A percentile compares a stretch with the other conserved stretches of the same genome.
Conservation (phyloP, 2,797 vertebrate genomes). For the Potorous gilbertii region DNA sequence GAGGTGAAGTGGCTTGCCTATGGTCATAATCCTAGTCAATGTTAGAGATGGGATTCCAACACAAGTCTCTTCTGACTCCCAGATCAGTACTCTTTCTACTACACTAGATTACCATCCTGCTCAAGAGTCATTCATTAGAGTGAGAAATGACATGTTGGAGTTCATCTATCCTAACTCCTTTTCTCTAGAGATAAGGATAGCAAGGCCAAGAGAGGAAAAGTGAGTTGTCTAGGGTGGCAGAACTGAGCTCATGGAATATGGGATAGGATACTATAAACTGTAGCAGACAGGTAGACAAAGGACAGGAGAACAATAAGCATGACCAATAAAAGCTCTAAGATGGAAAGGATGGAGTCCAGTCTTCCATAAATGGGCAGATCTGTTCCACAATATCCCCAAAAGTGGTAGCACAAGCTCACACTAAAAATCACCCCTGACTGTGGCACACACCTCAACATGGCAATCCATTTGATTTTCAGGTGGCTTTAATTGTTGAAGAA, state of each 20-base stretch:
- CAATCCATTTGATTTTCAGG: background rate
- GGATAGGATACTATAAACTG: background rate
- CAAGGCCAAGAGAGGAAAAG: background rate
- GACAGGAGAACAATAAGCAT: background rate
- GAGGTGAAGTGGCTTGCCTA: background rate
- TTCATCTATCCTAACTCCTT: background rate
- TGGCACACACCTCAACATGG: conserved; percentile 6
- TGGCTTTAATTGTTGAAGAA: conserved; percentile 2
- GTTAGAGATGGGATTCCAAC: background rate
- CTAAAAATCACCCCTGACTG: background rate
- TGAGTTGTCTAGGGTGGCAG: background rate
- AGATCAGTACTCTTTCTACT: background rate
- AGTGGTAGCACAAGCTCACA: background rate
- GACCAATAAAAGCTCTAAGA: background rate
- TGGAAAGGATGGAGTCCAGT: background rate
- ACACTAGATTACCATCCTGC: background rate
- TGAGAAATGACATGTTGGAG: background rate
- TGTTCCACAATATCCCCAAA: background rate
- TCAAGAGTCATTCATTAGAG: background rate
- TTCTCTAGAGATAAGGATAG: background rate
- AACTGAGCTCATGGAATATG: background rate
- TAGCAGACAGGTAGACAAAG: background rate
- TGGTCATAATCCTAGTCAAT: background rate
- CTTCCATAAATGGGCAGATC: background rate
- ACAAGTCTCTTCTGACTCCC: background rate